Evolutionary conservation across 2,113 vertebrate genomes (phyloP), one percentile per base, ranked within the genome.

Genomic region (Alaudala cheleensis): DNA sequence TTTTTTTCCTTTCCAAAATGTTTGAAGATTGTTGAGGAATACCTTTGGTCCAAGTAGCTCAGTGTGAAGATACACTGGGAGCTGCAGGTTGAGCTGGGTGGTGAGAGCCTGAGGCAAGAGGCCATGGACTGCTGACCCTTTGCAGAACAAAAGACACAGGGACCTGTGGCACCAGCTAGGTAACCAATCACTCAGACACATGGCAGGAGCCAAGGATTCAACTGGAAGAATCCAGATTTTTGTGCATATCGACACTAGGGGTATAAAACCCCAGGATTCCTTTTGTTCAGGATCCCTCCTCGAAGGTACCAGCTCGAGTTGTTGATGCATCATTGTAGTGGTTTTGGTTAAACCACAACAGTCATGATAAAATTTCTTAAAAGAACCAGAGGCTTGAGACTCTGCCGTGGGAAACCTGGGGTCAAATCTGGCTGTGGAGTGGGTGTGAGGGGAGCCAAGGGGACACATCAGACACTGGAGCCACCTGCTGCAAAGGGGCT

Each of bases 201-300:
- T 7, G 24, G 24, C 14, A 74, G 47, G 20, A 53, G 39, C 9
- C 14, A 5, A 47, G 29, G 14, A 40, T 28, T 47, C n/a, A 74
- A 7, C 16, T 40, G 28, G 17, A 89, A 89, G 16, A n/a, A 67
- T 49, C 11, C 53, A 53, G 28, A 74, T 9, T 74, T 67, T 40
- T 34, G 14, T 10, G n/a, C 37, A 22, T 16, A 47, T 40, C 0
- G 0, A 53, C 0, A 0, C 3, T 40, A 67, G 0, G 1, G 8
- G 13, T 74, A n/a, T 29, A 31, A 74, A 74, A 60, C 0, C 24
- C 2, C 6, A 39, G 39, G 7, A 26, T 40, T 58, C 45, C 28
- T 31, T 74, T 58, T 29, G 39, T 39, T 73, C 23, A 39, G 6
- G 33, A 24, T 65, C n/a, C 20, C 11, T 67, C n/a, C 24, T 89